Percentiles rank a stretch among this genome's conserved stretches.
Conservation (phyloP, 1,140 invertebrate species). For the Delia radicum region DNA sequence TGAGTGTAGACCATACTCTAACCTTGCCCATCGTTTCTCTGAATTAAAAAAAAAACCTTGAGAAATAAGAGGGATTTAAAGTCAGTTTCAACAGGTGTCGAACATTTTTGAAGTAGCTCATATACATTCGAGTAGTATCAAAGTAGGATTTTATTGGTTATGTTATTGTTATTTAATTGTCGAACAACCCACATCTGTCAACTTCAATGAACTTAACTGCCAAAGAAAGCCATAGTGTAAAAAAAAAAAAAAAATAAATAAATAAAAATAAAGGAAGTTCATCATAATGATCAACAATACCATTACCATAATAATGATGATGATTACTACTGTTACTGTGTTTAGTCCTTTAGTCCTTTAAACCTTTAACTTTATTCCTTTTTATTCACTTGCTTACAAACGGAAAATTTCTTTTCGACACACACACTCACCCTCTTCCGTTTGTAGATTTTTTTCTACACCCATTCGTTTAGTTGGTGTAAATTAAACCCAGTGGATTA, state of each 20-base stretch:
- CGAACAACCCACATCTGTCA: conserved; percentile 50
- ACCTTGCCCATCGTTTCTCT: too few species aligned
- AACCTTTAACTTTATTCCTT: not conserved
- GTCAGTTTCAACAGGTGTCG: too few species aligned
- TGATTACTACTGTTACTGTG: not conserved
- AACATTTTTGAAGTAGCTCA: too few species aligned
- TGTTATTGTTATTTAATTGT: conserved; percentile 26
- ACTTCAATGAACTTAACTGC: conserved; percentile 54
- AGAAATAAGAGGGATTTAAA: too few species aligned
- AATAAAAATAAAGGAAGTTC: conserved; percentile 42
- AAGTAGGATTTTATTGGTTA: conserved; percentile 11
- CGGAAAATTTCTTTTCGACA: not conserved
- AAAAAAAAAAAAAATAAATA: too few species aligned
- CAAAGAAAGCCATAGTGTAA: too few species aligned
- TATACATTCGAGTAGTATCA: not conserved
- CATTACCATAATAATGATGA: not conserved
- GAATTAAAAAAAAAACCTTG: too few species aligned
- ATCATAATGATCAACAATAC: conserved; percentile 33
- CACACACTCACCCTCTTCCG: not conserved
- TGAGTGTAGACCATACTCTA: too few species aligned
- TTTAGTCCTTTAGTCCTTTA: too few species aligned
- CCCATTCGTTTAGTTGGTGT: conserved; percentile 10
- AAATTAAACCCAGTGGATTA: conserved; percentile 31
- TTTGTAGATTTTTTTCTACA: not conserved
- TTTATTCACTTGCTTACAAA: not conserved